Percentiles rank a stretch among this genome's conserved stretches.
These are phyloP conservation scores for Telenomus remus DNA, from an alignment of 1,140 invertebrate genomes.

Conservation along the genomic window DNA sequence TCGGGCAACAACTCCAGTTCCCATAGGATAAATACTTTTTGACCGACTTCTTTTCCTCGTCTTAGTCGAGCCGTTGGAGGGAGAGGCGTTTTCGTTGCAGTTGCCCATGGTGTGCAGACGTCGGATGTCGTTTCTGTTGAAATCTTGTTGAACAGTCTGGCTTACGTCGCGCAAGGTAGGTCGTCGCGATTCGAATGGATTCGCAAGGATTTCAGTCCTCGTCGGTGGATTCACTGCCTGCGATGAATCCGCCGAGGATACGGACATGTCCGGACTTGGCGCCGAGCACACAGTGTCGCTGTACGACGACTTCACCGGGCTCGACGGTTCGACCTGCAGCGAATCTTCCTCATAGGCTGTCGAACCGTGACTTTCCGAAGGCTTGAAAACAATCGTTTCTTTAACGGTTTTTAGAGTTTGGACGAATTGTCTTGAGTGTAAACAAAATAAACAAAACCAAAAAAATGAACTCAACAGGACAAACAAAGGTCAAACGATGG, in stretches of 20 bases:
- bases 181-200: constrained; percentile 3
- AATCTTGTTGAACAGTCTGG: constrained; percentile 52
- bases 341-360: constrained; percentile 20
- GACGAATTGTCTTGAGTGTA: not conserved
- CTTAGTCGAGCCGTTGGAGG: constrained; percentile 18
- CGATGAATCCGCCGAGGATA: constrained; percentile 43
- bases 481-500: constrained; percentile 1
- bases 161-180: constrained; percentile 23
- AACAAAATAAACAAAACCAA: constrained; percentile 10
- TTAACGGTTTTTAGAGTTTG: too few species aligned
- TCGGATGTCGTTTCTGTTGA: constrained; percentile 59
- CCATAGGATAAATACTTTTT: constrained; percentile 62
- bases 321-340: constrained; percentile 26
- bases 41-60: constrained; percentile 53
- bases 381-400: constrained; percentile 1
- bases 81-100: constrained; percentile 30
- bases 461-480: constrained; percentile 5
- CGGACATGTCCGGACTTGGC: constrained; percentile 52
- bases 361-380: constrained; percentile 20
- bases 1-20: constrained; percentile 52
- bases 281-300: constrained; percentile 58
- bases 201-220: not conserved
- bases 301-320: constrained; percentile 52
- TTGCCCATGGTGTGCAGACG: constrained; percentile 22
- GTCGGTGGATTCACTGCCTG: constrained; percentile 1